A percentile compares a stretch with the other conserved stretches of the same genome.
These are phyloP conservation scores for Poicephalus meyeri DNA, from an alignment of 2,113 vertebrate species.

Conservation along the genomic window DNA sequence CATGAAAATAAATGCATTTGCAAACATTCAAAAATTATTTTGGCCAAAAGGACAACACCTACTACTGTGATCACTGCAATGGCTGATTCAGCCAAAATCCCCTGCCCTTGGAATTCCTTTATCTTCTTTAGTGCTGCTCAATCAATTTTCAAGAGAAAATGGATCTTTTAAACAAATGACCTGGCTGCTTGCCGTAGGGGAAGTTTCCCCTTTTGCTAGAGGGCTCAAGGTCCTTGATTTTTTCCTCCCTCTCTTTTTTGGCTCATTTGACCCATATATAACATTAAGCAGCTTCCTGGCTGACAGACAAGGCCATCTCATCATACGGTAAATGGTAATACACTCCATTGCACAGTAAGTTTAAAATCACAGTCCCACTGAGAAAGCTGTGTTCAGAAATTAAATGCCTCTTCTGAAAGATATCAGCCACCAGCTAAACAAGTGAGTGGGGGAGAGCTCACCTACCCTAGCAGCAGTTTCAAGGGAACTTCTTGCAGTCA, in stretches of 20 bases:
- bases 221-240: conserved; percentile 27
- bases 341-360: conserved; percentile 74
- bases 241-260: conserved; percentile 22
- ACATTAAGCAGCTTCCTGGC: conserved; percentile 69
- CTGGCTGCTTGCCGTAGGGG: not conserved
- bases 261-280: conserved; percentile 76
- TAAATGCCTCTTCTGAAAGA: conserved; percentile 55
- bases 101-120: conserved; percentile 31
- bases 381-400: conserved; percentile 55
- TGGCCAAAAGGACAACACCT: not conserved
- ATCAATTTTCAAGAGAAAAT: conserved; percentile 51
- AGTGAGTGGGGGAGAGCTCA: not conserved
- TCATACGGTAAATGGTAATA: conserved; percentile 76
- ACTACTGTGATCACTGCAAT: not conserved
- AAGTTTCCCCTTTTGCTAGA: conserved; percentile 5
- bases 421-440: conserved; percentile 29
- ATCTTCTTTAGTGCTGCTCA: conserved; percentile 7
- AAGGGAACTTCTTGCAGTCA: not conserved
- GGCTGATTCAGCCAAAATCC: conserved; percentile 25
- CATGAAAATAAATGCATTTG: not conserved
- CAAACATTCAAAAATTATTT: not conserved
- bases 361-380: conserved; percentile 71
- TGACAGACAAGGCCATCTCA: conserved; percentile 71
- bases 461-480: not conserved
- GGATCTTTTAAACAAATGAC: not conserved